Conservation (phyloP, 2,888 invertebrate species). For the Abrostola tripartita region DNA sequence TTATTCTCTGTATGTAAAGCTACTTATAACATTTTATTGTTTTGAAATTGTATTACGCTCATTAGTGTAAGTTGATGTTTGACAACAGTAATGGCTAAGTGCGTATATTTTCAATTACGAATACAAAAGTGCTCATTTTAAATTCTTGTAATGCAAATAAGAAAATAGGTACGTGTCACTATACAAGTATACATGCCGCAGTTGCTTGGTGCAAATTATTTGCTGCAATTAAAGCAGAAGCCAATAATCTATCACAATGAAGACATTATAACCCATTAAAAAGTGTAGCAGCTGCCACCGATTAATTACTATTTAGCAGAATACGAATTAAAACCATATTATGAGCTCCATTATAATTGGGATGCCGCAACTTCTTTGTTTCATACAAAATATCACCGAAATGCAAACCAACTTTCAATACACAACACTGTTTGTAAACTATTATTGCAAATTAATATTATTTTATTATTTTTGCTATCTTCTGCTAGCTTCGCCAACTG, state of each 20-base stretch:
- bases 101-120: constrained; percentile 5
- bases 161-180: constrained; percentile 7
- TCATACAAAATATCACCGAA: neutral
- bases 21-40: neutral
- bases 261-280: constrained; percentile 14
- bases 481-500: too few relatives aligned
- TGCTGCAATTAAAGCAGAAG: constrained; percentile 5
- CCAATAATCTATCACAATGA: constrained; percentile 14
- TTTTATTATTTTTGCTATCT: too few relatives aligned
- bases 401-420: too few relatives aligned
- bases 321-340: neutral
- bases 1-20: neutral
- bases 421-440: too few relatives aligned
- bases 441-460: too few relatives aligned
- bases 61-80: neutral
- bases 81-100: constrained; percentile 1
- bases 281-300: constrained; percentile 9
- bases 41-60: neutral
- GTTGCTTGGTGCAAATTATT: constrained; percentile 19
- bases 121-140: neutral
- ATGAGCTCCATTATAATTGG: neutral
- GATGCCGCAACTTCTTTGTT: neutral
- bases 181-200: constrained; percentile 6
- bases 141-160: neutral
- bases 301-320: constrained; percentile 1